A percentile compares a stretch with the other conserved stretches of the same genome.
These are phyloP conservation scores for Geodia barretti DNA, from an alignment of 37 sponge, comb jelly and placozoan genomes.

Conservation along the genomic window DNA sequence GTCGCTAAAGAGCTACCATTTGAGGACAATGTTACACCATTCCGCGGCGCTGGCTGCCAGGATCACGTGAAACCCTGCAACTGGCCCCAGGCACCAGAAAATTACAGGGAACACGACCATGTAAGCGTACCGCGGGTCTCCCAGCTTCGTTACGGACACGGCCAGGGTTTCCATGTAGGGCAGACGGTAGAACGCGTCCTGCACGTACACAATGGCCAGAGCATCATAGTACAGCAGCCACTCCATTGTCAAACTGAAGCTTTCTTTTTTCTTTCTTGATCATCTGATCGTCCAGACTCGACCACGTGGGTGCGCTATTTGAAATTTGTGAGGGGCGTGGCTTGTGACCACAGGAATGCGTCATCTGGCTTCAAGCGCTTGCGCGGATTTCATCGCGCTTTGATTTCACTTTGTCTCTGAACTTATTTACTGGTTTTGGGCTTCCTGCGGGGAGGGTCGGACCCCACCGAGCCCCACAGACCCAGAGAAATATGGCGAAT, in stretches of 20 bases:
- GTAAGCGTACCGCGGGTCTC: constrained; percentile 22
- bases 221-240: no score
- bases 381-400: background rate
- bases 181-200: background rate
- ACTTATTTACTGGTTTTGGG: background rate
- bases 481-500: no score
- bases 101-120: constrained; percentile 11
- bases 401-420: background rate
- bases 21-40: constrained; percentile 25
- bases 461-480: background rate
- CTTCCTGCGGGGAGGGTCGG: background rate
- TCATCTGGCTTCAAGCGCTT: background rate
- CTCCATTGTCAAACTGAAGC: no score
- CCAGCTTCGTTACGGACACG: constrained; percentile 12
- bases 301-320: no score
- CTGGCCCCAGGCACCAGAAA: background rate
- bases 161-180: background rate
- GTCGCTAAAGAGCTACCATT: constrained; percentile 5
- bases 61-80: background rate
- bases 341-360: background rate
- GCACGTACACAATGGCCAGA: constrained; percentile 1
- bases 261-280: no score
- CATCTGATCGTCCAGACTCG: no score
- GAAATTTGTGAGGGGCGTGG: background rate
- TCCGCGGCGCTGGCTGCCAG: constrained; percentile 3